These are phyloP conservation scores for Barypeithes pellucidus DNA, from an alignment of 2,888 invertebrate species.

Conservation along the genomic window DNA sequence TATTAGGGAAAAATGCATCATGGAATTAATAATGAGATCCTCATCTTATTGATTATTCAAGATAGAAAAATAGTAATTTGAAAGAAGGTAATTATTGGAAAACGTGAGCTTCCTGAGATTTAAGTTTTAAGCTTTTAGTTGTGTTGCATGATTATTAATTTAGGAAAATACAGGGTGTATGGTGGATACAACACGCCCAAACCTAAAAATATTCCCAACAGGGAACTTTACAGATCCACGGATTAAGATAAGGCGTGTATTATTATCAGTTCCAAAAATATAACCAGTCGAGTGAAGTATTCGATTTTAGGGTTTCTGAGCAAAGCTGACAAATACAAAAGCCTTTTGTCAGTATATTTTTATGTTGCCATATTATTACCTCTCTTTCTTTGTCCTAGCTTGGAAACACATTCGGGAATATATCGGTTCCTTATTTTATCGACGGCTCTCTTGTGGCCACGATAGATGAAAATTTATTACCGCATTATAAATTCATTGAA, in stretches of 20 bases:
- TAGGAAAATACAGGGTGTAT: too few species aligned
- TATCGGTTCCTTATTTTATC: background rate
- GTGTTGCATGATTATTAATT: too few species aligned
- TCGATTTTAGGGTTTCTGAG: conserved; percentile 9
- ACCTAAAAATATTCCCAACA: conserved; percentile 1
- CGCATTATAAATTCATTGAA: conserved; percentile 19
- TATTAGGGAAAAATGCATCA: too few species aligned
- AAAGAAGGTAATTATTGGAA: too few species aligned
- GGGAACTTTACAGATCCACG: background rate
- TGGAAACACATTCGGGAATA: background rate
- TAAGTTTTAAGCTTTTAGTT: too few species aligned
- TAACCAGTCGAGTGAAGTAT: conserved; percentile 3
- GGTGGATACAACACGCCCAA: too few species aligned
- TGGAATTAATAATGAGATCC: too few species aligned
- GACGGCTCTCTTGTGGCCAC: background rate
- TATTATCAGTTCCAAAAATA: conserved; percentile 3
- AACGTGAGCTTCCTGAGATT: too few species aligned
- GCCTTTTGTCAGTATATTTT: background rate
- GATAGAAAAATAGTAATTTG: too few species aligned
- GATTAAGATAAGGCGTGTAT: conserved; percentile 15
- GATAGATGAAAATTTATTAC: conserved; percentile 11
- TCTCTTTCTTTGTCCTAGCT: background rate
- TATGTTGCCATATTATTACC: background rate
- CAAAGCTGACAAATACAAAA: conserved; percentile 2
- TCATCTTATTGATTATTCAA: too few species aligned